Conservation (phyloP, 1,140 invertebrate genomes). For the Musca vetustissima region DNA sequence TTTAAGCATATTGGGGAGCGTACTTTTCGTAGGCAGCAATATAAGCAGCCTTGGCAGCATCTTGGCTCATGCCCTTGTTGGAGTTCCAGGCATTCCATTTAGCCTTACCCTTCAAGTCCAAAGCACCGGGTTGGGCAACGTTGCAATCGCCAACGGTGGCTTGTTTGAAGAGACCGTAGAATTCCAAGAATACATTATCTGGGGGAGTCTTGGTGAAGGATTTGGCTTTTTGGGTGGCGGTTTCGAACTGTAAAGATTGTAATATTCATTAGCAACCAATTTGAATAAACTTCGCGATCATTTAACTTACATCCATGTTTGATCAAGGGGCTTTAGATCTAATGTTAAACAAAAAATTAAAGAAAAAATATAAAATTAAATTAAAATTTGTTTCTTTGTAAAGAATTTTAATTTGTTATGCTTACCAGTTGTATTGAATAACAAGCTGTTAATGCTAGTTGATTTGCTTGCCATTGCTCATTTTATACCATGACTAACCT, state of each 20-base stretch:
- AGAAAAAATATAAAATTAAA: too few relatives aligned
- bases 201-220: constrained; percentile 73
- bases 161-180: constrained; percentile 4
- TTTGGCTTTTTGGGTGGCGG: constrained; percentile 77
- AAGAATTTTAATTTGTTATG: too few relatives aligned
- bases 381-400: too few relatives aligned
- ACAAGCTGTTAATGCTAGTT: too few relatives aligned
- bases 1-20: constrained; percentile 46
- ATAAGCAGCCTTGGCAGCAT: constrained; percentile 83
- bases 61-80: constrained; percentile 76
- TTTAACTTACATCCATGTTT: constrained; percentile 46
- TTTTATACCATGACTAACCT: too few relatives aligned
- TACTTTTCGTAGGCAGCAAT: constrained; percentile 59
- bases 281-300: too few relatives aligned
- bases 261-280: background rate
- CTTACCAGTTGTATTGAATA: too few relatives aligned
- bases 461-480: too few relatives aligned
- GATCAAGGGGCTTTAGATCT: background rate
- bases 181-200: constrained; percentile 80
- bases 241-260: constrained; percentile 66
- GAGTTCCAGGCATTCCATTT: background rate
- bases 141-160: background rate
- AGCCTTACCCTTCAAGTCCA: background rate
- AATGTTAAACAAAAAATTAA: too few relatives aligned
- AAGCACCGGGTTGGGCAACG: too few relatives aligned